These are phyloP conservation scores for Linepithema humile DNA, from an alignment of 1,140 invertebrate species.

Conservation along the genomic window DNA sequence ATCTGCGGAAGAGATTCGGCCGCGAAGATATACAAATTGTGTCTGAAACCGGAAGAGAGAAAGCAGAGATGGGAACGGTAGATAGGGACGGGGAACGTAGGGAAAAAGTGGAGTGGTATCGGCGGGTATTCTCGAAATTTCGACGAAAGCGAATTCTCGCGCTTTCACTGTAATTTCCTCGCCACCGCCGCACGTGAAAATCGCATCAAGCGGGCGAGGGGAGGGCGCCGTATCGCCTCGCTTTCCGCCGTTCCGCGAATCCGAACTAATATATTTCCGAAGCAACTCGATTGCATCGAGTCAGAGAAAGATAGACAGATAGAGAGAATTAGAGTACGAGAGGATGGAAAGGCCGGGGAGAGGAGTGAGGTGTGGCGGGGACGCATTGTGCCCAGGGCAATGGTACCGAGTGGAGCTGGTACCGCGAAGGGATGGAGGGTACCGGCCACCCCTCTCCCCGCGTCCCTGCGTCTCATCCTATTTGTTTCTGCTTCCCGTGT, in stretches of 20 bases:
- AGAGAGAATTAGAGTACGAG: conserved; percentile 50
- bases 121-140: conserved; percentile 71
- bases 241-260: conserved; percentile 74
- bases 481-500: conserved; percentile 74
- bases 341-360: not conserved
- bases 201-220: conserved; percentile 67
- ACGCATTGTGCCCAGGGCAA: conserved; percentile 73
- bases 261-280: conserved; percentile 78
- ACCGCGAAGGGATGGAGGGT: conserved; percentile 64
- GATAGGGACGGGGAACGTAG: conserved; percentile 5
- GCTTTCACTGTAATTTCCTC: conserved; percentile 76
- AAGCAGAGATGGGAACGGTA: not conserved
- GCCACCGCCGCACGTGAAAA: conserved; percentile 70
- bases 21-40: conserved; percentile 69
- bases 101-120: conserved; percentile 64
- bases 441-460: conserved; percentile 45
- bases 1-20: conserved; percentile 51
- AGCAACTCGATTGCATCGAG: conserved; percentile 75
- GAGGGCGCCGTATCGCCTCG: conserved; percentile 69
- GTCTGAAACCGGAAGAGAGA: conserved; percentile 64
- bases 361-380: conserved; percentile 11
- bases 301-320: conserved; percentile 56
- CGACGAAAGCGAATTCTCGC: conserved; percentile 76
- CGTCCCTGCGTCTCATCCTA: conserved; percentile 72
- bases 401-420: conserved; percentile 60